Percentiles rank a stretch among this genome's conserved stretches.
Conservation (phyloP, 2,113 vertebrate genomes). For the Pteruthius melanotis region DNA sequence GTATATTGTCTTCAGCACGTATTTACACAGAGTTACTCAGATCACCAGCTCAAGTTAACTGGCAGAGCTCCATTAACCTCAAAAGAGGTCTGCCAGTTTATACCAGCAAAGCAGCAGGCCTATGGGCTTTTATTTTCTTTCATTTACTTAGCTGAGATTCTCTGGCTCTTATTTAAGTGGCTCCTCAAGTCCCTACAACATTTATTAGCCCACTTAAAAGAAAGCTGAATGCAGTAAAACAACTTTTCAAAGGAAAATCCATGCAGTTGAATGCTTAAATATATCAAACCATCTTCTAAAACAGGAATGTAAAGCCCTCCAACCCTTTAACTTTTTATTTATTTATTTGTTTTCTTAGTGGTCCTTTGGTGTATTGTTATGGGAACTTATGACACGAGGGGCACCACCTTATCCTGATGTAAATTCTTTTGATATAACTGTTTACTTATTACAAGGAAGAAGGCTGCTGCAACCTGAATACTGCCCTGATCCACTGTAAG, state of each 20-base stretch:
- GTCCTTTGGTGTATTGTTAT: conserved; percentile 94
- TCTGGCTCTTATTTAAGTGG: conserved; percentile 18
- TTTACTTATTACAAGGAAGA: conserved; percentile 94
- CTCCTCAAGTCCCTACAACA: conserved; percentile 4
- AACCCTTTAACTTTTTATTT: not conserved
- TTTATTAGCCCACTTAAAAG: conserved; percentile 31
- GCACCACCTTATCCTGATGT: conserved; percentile 97
- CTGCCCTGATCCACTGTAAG: conserved; percentile 95
- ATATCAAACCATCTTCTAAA: not conserved
- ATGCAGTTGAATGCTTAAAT: not conserved
- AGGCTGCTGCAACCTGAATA: conserved; percentile 96
- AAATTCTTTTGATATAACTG: conserved; percentile 96
- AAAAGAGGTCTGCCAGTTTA: conserved; percentile 23
- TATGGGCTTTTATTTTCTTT: conserved; percentile 50
- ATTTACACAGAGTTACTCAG: conserved; percentile 22
- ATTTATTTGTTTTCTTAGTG: conserved; percentile 67
- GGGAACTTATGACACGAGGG: conserved; percentile 98
- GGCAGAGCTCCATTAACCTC: conserved; percentile 37
- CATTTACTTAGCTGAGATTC: conserved; percentile 20
- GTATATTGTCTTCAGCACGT: not conserved
- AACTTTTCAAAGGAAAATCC: conserved; percentile 28
- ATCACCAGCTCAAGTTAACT: conserved; percentile 17
- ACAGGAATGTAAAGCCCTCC: not conserved
- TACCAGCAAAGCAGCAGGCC: not conserved
- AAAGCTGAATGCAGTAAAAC: not conserved